Evolutionary conservation across 2,113 vertebrate species (phyloP).

Genomic region (Triplophysa siluroides): DNA sequence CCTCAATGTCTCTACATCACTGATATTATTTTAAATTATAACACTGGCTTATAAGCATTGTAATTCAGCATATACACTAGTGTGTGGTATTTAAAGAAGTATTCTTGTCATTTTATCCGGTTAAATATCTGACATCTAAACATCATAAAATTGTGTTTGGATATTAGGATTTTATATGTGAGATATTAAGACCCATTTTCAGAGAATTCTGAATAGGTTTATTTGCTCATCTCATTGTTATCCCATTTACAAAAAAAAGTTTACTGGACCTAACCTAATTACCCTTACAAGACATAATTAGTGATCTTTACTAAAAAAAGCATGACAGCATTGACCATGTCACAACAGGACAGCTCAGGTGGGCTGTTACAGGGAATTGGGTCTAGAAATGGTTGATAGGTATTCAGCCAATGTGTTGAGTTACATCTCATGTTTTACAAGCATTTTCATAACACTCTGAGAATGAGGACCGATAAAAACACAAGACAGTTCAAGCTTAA

Average conservation of each 20-base stretch:
- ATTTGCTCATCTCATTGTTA: background rate
- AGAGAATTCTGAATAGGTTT: too few species aligned
- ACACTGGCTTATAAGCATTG: background rate
- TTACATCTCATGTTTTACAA: conserved; percentile 45
- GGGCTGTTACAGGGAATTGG: background rate
- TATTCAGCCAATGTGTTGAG: conserved; percentile 27
- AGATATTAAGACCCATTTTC: too few species aligned
- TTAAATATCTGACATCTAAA: too few species aligned
- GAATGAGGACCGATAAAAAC: conserved; percentile 21
- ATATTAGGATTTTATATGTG: too few species aligned
- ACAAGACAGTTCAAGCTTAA: background rate
- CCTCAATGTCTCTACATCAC: background rate
- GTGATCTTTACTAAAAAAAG: background rate
- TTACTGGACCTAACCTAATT: too few species aligned
- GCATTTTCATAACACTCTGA: conserved; percentile 1
- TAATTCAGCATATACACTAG: background rate
- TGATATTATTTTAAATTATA: background rate
- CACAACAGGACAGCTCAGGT: background rate
- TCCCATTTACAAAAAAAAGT: too few species aligned
- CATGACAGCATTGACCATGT: background rate
- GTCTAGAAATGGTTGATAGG: conserved; percentile 14
- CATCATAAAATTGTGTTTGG: too few species aligned
- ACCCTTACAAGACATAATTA: too few species aligned
- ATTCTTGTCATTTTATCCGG: too few species aligned
- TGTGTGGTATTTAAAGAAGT: too few species aligned